Base-by-base conservation (phyloP, 1,140 invertebrate genomes). In the Wiebesia pumilae region DNA sequence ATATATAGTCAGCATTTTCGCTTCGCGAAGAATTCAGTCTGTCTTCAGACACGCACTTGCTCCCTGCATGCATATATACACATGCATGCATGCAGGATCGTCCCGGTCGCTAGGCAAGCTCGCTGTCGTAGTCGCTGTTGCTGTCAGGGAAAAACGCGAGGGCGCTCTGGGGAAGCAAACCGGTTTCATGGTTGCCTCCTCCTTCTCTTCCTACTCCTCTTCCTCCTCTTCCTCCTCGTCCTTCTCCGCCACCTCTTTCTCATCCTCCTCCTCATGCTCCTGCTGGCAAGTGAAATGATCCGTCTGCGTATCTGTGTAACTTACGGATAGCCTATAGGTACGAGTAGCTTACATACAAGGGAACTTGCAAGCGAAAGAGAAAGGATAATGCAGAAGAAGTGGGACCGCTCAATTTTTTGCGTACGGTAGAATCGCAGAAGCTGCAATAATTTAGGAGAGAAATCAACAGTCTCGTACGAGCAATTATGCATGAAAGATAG, bases 121-220 rank as follows among this genome's bases (percentile, higher is more conserved):
- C 38, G 82, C 14, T 58, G 75, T 77, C 73, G 38, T n/a, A 10
- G 47, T 30, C 30, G 30, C 47, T 21, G 75, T 33, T 12, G 40
- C 77, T 38, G 40, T 77, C 78, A n/a, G 81, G 77, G 81, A 87
- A 87, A 87, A 87, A 83, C 62, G 81, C 81, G 67, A 87, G 85
- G 85, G 85, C 85, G 81, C 80, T 71, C 85, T 78, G 54, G 85
- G 73, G 86, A 80, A 67, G 81, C n/a, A 33, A 87, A 87, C 85
- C 85, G 86, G 86, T 87, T 83, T 87, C 81, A 81, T 58, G 86
- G 78, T 19, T 51, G n/a, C 78, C 77, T 33, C 83, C 75, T 21
- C 35, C 58, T 14, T 27, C 51, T 67, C 35, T 33, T 38, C 30
- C 16, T 43, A 40, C 47, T 38, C 65, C 62, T 3, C 81, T 65